These are phyloP conservation scores for Noctua pronuba DNA, from an alignment of 2,888 invertebrate genomes.

Conservation along the genomic window DNA sequence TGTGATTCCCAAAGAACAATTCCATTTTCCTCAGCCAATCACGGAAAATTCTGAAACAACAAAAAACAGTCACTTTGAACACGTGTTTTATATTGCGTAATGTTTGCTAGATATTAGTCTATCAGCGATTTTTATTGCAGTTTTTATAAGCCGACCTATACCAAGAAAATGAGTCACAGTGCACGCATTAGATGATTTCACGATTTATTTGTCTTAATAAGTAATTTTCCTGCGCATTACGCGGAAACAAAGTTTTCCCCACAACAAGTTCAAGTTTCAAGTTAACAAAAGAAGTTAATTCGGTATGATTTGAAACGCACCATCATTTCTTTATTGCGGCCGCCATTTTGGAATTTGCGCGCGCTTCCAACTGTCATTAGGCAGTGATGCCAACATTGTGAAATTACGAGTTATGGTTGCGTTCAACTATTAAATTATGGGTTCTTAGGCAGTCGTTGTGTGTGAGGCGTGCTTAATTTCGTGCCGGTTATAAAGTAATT, in stretches of 20 bases:
- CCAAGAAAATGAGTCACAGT: slow-evolving; percentile 53
- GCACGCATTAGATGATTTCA: slow-evolving; percentile 56
- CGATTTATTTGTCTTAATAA: slow-evolving; percentile 55
- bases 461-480: slow-evolving; percentile 80
- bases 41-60: slow-evolving; percentile 19
- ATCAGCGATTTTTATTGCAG: slow-evolving; percentile 24
- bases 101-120: slow-evolving; percentile 28
- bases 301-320: slow-evolving; percentile 84
- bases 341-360: slow-evolving; percentile 87
- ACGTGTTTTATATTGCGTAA: slow-evolving; percentile 32
- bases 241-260: slow-evolving; percentile 72
- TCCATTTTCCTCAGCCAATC: slow-evolving; percentile 17
- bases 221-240: slow-evolving; percentile 65
- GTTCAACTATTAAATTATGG: slow-evolving; percentile 87
- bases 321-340: slow-evolving; percentile 83
- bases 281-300: slow-evolving; percentile 82
- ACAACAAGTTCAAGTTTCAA: slow-evolving; percentile 72
- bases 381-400: slow-evolving; percentile 87
- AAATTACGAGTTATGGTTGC: slow-evolving; percentile 87
- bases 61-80: slow-evolving; percentile 14
- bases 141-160: slow-evolving; percentile 26
- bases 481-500: slow-evolving; percentile 82
- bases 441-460: slow-evolving; percentile 77
- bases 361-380: slow-evolving; percentile 86
- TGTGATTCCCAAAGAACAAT: slow-evolving; percentile 37